Conservation (phyloP, 2,888 invertebrate species). For the Cryptophagus acutangulus region DNA sequence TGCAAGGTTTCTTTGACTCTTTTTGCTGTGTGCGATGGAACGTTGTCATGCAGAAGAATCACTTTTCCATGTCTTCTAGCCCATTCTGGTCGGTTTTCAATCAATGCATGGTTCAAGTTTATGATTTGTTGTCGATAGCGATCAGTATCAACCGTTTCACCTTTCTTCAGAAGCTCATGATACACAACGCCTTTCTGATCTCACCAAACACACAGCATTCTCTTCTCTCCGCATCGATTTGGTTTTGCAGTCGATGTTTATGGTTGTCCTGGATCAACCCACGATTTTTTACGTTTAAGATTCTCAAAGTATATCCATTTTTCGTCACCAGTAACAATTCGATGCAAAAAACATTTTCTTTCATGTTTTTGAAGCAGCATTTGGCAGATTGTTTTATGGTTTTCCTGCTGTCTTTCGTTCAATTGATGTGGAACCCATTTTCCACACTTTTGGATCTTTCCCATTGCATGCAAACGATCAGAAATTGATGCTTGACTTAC, state of each 20-base stretch:
- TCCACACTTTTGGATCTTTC: constrained; percentile 26
- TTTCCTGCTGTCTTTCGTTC: constrained; percentile 13
- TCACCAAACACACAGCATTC: constrained; percentile 7
- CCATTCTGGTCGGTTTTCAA: constrained; percentile 9
- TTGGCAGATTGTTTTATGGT: constrained; percentile 9
- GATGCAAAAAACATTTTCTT: constrained; percentile 9
- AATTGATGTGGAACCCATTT: constrained; percentile 28
- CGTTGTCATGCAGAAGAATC: constrained; percentile 24
- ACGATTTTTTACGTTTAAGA: constrained; percentile 11
- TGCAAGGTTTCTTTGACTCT: constrained; percentile 14
- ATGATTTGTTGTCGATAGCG: constrained; percentile 8
- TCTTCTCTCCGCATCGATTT: constrained; percentile 1
- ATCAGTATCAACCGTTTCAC: constrained; percentile 7
- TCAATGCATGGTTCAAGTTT: not conserved
- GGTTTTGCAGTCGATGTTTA: not conserved
- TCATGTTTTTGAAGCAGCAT: constrained; percentile 9
- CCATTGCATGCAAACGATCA: constrained; percentile 14
- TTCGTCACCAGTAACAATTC: constrained; percentile 13
- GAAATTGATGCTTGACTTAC: not conserved
- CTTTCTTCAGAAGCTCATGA: constrained; percentile 10
- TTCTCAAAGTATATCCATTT: constrained; percentile 12
- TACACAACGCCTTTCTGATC: constrained; percentile 7
- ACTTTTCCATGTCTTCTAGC: constrained; percentile 20
- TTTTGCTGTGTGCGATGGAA: constrained; percentile 20
- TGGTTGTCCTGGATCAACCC: constrained; percentile 11